Percentiles rank a stretch among this genome's conserved stretches.
These are phyloP conservation scores for Hylaeus volcanicus DNA, from an alignment of 1,140 invertebrate species.

Conservation along the genomic window DNA sequence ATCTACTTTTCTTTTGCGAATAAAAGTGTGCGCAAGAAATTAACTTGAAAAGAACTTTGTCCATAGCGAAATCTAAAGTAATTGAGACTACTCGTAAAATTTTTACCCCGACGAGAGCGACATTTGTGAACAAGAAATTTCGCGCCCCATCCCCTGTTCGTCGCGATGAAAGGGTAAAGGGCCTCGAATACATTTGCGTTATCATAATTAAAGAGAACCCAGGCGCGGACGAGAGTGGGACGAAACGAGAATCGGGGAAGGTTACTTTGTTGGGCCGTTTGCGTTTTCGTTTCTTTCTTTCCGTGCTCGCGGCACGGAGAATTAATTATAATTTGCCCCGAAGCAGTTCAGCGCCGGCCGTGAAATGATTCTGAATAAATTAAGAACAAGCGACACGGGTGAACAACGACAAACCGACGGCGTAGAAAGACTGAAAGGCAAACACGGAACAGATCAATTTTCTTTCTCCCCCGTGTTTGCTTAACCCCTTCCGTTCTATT, in stretches of 20 bases:
- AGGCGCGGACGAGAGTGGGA: background rate
- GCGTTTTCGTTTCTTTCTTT: background rate
- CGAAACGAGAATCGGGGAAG: background rate
- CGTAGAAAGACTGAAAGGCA: background rate
- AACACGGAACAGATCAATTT: constrained; percentile 13
- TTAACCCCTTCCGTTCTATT: background rate
- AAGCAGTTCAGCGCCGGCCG: background rate
- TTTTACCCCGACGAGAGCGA: background rate
- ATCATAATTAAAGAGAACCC: constrained; percentile 9
- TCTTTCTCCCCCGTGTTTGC: background rate
- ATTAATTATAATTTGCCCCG: constrained; percentile 26
- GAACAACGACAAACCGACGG: background rate
- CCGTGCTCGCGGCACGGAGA: background rate
- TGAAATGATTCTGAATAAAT: constrained; percentile 11
- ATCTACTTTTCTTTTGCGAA: too few relatives aligned
- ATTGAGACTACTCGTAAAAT: background rate
- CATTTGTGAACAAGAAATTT: background rate
- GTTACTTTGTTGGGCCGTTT: background rate
- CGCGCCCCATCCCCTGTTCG: background rate
- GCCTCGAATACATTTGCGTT: constrained; percentile 36
- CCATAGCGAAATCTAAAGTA: too few relatives aligned
- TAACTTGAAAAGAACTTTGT: too few relatives aligned
- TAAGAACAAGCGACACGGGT: background rate
- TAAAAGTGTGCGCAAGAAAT: too few relatives aligned
- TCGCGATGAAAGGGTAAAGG: background rate